Percentiles rank a stretch among this genome's conserved stretches.
Evolutionary conservation across 2,888 invertebrate genomes (phyloP).

Genomic region (Drosophila mettleri): DNA sequence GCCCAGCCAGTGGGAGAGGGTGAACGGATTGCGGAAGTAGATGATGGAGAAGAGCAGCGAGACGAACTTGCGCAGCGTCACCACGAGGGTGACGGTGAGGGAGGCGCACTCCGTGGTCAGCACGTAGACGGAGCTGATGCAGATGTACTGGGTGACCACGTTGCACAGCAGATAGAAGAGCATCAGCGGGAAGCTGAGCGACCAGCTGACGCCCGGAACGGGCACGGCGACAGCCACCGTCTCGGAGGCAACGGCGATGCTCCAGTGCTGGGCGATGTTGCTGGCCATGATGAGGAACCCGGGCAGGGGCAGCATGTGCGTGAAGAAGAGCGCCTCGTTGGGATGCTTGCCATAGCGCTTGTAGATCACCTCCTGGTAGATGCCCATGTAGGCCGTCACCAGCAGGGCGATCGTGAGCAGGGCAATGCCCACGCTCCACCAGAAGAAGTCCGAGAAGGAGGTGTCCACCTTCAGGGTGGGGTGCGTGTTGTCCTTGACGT

Average conservation of each 20-base stretch:
- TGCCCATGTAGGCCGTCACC: slow-evolving; percentile 97
- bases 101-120: slow-evolving; percentile 97
- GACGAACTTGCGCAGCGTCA: slow-evolving; percentile 97
- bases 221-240: slow-evolving; percentile 74
- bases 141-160: slow-evolving; percentile 95
- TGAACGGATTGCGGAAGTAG: slow-evolving; percentile 97
- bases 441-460: slow-evolving; percentile 85
- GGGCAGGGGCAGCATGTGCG: slow-evolving; percentile 95
- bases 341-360: slow-evolving; percentile 95
- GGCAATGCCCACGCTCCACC: slow-evolving; percentile 90
- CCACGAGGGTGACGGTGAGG: slow-evolving; percentile 96
- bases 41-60: slow-evolving; percentile 97
- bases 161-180: slow-evolving; percentile 92
- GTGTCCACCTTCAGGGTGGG: slow-evolving; percentile 86
- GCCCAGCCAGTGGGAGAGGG: slow-evolving; percentile 95
- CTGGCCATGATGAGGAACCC: slow-evolving; percentile 92
- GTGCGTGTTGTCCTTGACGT: slow-evolving; percentile 87
- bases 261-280: slow-evolving; percentile 91
- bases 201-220: slow-evolving; percentile 85
- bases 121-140: slow-evolving; percentile 97
- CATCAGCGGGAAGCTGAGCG: slow-evolving; percentile 88
- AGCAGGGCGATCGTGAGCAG: slow-evolving; percentile 95
- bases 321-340: slow-evolving; percentile 93
- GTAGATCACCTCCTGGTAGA: slow-evolving; percentile 96
- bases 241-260: slow-evolving; percentile 89